Percentiles rank a stretch among this genome's conserved stretches.
Conservation (phyloP, 35 echinoderm and acorn worm species). For the Ophiothrix spiculata region DNA sequence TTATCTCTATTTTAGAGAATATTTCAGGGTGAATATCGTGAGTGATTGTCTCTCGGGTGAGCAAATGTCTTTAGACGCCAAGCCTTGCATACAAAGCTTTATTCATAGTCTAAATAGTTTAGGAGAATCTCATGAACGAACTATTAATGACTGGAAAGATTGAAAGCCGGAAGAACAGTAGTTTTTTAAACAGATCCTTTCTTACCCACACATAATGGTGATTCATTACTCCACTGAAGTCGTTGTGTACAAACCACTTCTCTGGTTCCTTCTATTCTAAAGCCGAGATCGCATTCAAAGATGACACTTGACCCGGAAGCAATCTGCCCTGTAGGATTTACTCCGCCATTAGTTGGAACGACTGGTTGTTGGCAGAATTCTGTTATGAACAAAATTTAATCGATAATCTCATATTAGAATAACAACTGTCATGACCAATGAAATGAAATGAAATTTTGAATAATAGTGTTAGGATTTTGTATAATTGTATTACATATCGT, state of each 20-base stretch:
- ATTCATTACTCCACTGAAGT: neutral
- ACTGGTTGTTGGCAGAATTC: neutral
- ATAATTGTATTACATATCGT: neutral
- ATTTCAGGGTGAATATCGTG: no score
- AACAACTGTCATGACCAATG: no score
- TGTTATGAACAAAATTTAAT: no score
- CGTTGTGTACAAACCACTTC: neutral
- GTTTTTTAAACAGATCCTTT: no score
- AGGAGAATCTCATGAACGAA: neutral
- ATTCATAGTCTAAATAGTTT: no score
- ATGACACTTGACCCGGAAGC: neutral
- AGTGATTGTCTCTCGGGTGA: neutral
- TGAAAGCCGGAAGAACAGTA: neutral
- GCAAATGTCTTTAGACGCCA: neutral
- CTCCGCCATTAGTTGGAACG: neutral
- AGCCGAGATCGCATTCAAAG: neutral
- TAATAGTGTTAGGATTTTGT: neutral
- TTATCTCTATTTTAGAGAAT: no score
- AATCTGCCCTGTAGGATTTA: neutral
- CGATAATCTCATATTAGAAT: no score
- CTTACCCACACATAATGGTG: neutral
- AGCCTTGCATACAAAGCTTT: neutral
- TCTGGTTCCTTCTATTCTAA: neutral
- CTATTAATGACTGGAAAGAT: neutral
- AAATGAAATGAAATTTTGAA: neutral